These are phyloP conservation scores for Gastracanthus pulcherrimus DNA, from an alignment of 2,888 invertebrate species.

Conservation along the genomic window DNA sequence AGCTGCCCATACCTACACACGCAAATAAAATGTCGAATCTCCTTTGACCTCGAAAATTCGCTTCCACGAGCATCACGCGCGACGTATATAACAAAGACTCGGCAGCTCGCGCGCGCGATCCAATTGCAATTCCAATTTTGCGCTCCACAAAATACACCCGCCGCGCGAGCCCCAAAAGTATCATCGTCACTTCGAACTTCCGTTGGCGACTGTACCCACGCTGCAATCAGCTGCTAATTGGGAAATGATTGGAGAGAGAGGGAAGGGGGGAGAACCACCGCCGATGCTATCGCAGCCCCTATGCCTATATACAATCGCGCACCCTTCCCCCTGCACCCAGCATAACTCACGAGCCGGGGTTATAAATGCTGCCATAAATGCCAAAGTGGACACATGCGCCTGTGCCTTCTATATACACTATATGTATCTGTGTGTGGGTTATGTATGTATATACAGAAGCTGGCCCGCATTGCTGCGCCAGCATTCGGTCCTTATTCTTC, in stretches of 20 bases:
- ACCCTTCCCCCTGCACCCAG: background rate
- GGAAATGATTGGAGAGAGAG: conserved; percentile 74
- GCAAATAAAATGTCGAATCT: too few species aligned
- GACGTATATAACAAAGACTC: too few species aligned
- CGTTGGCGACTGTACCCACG: conserved; percentile 32
- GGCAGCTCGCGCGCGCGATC: too few species aligned
- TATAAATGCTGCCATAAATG: conserved; percentile 67
- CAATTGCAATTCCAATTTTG: background rate
- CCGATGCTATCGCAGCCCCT: conserved; percentile 55
- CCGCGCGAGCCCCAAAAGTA: too few species aligned
- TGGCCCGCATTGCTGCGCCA: conserved; percentile 20
- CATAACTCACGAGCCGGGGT: conserved; percentile 31
- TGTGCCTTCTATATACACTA: conserved; percentile 1
- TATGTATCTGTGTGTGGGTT: too few species aligned
- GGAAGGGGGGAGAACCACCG: too few species aligned
- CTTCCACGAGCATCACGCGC: too few species aligned
- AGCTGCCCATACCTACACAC: too few species aligned
- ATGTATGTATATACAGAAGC: too few species aligned
- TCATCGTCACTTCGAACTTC: background rate
- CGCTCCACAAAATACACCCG: background rate
- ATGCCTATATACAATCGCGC: background rate
- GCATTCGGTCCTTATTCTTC: background rate
- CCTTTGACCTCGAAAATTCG: background rate
- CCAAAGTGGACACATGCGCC: conserved; percentile 59
- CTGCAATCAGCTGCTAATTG: conserved; percentile 76